Conservation (phyloP, 2,113 vertebrate genomes). For the Gobius niger region DNA sequence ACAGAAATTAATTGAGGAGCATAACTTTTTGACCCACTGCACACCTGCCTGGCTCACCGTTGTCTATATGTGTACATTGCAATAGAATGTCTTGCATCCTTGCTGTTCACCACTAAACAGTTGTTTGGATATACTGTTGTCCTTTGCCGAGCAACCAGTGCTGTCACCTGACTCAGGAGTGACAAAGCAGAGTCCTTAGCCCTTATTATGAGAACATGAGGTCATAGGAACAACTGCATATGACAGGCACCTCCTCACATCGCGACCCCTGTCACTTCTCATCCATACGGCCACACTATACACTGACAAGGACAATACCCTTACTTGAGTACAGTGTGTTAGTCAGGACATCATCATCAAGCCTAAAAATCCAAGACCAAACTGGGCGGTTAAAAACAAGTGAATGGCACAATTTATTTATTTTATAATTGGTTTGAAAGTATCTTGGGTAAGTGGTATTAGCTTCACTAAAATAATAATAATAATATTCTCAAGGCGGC, state of each 20-base stretch:
- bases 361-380: too few relatives aligned
- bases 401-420: too few relatives aligned
- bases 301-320: constrained; percentile 62
- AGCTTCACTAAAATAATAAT: too few relatives aligned
- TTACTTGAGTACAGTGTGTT: constrained; percentile 45
- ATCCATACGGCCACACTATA: constrained; percentile 63
- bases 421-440: too few relatives aligned
- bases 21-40: too few relatives aligned
- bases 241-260: constrained; percentile 72
- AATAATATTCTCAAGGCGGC: not conserved
- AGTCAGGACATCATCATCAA: not conserved
- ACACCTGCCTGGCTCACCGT: constrained; percentile 22
- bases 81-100: constrained; percentile 15
- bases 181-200: constrained; percentile 75
- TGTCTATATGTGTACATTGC: constrained; percentile 24
- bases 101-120: constrained; percentile 23
- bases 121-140: constrained; percentile 42
- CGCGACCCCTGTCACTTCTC: constrained; percentile 72
- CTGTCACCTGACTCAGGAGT: constrained; percentile 66
- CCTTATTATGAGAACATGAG: constrained; percentile 74
- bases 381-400: too few relatives aligned
- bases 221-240: constrained; percentile 66
- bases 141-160: constrained; percentile 35
- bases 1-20: too few relatives aligned
- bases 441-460: too few relatives aligned